Evolutionary conservation across 2,888 invertebrate genomes (phyloP).

Genomic region (Lasioglossum marginatum): DNA sequence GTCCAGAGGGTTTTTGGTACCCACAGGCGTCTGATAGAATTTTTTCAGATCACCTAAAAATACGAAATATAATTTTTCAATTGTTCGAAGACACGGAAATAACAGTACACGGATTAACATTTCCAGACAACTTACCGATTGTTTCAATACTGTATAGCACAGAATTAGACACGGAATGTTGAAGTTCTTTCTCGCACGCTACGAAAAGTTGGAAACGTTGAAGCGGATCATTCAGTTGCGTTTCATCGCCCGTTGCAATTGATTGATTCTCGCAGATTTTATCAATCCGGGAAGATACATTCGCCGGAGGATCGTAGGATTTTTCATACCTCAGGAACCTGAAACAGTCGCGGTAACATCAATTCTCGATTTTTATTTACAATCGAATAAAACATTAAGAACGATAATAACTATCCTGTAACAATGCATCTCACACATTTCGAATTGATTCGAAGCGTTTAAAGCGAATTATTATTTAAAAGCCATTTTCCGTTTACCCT

Average conservation of each 20-base stretch:
- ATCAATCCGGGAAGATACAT: conserved; percentile 88
- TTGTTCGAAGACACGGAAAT: background rate
- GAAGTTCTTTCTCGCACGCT: conserved; percentile 89
- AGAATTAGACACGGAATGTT: conserved; percentile 93
- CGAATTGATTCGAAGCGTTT: background rate
- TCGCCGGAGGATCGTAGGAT: conserved; percentile 90
- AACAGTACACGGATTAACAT: background rate
- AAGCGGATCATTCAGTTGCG: conserved; percentile 84
- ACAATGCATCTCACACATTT: background rate
- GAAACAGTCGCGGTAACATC: conserved; percentile 39
- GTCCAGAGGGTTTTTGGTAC: conserved; percentile 90
- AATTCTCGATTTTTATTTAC: background rate
- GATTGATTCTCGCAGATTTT: conserved; percentile 87
- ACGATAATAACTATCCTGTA: background rate
- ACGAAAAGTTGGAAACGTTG: conserved; percentile 89
- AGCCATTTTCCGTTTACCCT: conserved; percentile 19
- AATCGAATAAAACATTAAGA: background rate
- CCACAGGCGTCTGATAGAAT: conserved; percentile 91
- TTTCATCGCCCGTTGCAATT: conserved; percentile 82
- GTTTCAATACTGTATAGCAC: conserved; percentile 90
- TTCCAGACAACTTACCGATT: conserved; percentile 86
- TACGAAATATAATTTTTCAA: background rate
- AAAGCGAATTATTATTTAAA: background rate
- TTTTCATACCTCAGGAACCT: conserved; percentile 92
- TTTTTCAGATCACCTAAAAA: conserved; percentile 88